A percentile compares a stretch with the other conserved stretches of the same genome.
Conservation (phyloP, 2,797 vertebrate genomes). For the Botia almorhae region DNA sequence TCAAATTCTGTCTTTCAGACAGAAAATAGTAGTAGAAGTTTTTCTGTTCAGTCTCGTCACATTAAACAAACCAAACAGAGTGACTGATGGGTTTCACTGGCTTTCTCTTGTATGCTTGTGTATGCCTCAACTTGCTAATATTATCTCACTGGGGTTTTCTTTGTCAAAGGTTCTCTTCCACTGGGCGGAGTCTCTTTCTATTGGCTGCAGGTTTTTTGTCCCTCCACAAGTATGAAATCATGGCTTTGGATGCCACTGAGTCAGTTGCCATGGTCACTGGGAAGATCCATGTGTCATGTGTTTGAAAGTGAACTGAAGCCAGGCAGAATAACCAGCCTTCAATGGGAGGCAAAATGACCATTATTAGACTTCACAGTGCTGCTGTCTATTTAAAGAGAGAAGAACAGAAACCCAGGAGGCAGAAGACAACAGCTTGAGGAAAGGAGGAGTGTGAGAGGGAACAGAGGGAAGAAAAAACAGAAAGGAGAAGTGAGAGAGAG, state of each 20-base stretch:
- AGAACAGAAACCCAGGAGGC: constrained; percentile 73
- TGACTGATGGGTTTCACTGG: constrained; percentile 28
- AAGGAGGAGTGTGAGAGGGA: constrained; percentile 49
- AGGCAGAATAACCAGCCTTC: constrained; percentile 80
- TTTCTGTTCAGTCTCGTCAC: no score
- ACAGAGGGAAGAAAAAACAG: constrained; percentile 18
- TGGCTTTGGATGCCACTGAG: constrained; percentile 90
- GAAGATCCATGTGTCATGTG: constrained; percentile 91
- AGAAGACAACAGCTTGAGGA: constrained; percentile 65
- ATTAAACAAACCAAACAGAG: no score
- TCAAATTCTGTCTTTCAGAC: background rate
- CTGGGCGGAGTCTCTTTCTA: constrained; percentile 73
- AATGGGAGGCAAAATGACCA: constrained; percentile 82
- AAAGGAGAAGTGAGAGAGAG: constrained; percentile 29
- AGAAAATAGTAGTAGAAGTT: no score
- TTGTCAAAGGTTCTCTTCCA: constrained; percentile 81
- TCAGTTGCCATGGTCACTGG: constrained; percentile 97
- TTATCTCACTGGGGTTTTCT: constrained; percentile 86
- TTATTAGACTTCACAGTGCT: constrained; percentile 82
- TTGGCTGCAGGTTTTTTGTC: constrained; percentile 54
- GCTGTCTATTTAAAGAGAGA: constrained; percentile 77
- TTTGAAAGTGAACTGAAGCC: constrained; percentile 91
- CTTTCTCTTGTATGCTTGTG: constrained; percentile 55
- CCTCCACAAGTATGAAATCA: constrained; percentile 74
- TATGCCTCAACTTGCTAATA: constrained; percentile 77